A percentile compares a stretch with the other conserved stretches of the same genome.
phyloP scores from a whole-genome alignment of 2,113 vertebrate species.

The Potamarius usumacintae region DNA sequence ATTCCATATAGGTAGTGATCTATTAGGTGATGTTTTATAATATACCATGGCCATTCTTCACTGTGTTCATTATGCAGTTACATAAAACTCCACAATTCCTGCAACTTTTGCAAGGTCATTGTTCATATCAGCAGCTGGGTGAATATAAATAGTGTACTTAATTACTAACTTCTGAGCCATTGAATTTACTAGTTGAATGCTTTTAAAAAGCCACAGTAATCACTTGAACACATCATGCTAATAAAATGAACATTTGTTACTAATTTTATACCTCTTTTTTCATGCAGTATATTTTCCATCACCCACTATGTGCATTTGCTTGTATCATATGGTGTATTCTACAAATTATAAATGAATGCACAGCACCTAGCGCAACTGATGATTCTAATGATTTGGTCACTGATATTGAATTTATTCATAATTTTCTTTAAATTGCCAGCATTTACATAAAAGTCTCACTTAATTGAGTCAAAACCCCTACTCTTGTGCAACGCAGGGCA shows the following conservation, averaged over 20 bases:
- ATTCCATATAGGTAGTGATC: background rate
- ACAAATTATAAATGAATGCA: background rate
- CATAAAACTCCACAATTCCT: background rate
- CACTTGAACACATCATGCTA: background rate
- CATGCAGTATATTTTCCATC: background rate
- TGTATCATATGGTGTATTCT: background rate
- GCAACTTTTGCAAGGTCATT: background rate
- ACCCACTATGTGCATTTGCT: background rate
- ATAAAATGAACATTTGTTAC: background rate
- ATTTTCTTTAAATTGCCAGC: background rate
- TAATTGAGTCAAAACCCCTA: background rate
- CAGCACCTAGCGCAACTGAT: background rate
- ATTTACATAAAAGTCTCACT: background rate
- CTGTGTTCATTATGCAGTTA: background rate
- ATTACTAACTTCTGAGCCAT: background rate
- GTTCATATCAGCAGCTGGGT: background rate
- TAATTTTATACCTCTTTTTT: background rate
- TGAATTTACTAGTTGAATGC: background rate
- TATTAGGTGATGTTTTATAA: background rate
- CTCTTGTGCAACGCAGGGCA: background rate
- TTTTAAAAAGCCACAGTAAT: background rate
- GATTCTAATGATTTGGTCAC: background rate
- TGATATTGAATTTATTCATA: background rate
- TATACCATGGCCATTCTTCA: too few species aligned
- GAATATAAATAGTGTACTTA: background rate